Percentiles rank a stretch among this genome's conserved stretches.
These are phyloP conservation scores for Chrysolina americana DNA, from an alignment of 2,888 invertebrate species.

Conservation along the genomic window DNA sequence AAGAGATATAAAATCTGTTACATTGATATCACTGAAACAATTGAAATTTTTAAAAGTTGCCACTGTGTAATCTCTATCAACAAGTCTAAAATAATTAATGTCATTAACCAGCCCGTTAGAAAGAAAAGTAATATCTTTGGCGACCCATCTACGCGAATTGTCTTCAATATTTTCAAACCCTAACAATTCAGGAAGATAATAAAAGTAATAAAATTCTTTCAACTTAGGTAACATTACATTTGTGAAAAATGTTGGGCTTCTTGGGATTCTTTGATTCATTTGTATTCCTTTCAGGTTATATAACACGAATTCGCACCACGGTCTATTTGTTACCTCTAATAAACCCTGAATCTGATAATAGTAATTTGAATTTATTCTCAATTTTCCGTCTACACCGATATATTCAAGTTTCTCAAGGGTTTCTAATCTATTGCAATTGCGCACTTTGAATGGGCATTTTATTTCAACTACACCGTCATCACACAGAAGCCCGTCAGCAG, in stretches of 20 bases:
- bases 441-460: constrained; percentile 14
- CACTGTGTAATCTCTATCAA: constrained; percentile 4
- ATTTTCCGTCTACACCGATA: constrained; percentile 12
- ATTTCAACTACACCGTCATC: constrained; percentile 18
- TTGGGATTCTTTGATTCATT: neutral
- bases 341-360: constrained; percentile 18
- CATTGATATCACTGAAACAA: neutral
- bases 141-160: neutral
- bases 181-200: neutral
- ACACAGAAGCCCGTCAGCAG: constrained; percentile 19
- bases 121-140: neutral
- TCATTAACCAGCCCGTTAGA: constrained; percentile 16
- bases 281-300: constrained; percentile 9
- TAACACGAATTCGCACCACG: constrained; percentile 15
- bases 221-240: neutral
- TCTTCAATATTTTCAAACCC: neutral
- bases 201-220: constrained; percentile 7
- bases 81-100: neutral
- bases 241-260: constrained; percentile 7
- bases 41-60: neutral
- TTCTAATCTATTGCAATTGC: neutral
- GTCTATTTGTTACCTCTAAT: constrained; percentile 23
- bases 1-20: neutral
- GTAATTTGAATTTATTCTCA: constrained; percentile 9
- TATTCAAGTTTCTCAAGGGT: neutral